Base-by-base conservation (phyloP, 2,888 invertebrate species). In the Hypomecis atomaria region DNA sequence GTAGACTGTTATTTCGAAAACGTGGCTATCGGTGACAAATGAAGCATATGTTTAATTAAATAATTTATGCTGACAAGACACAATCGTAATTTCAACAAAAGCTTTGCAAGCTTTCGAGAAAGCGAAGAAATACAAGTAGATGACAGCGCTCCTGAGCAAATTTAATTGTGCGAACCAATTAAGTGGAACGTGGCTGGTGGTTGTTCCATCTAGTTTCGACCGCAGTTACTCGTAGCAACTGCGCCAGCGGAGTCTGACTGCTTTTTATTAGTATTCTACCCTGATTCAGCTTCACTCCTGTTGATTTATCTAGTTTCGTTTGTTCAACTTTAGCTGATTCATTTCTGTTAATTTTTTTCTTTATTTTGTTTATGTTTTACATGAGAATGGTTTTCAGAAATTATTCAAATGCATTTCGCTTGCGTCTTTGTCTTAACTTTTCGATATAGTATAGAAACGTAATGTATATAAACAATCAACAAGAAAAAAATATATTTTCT, bases 71-170 rank as follows among this genome's bases (percentile, higher is more conserved):
- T 23, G 43, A 43, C 11, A 5, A 11, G 6, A 5, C 49, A 40
- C 11, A 33, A 23, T 23, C 33, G 9, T 54, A 36, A 34, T 55
- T 44, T 13, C 8, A 55, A 49, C 37, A 60, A 54, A 48, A 56
- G 55, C 55, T 45, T 56, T 45, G 10, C 11, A 33, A 33, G 6
- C 33, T 34, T 13, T 38, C 33, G 33, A 4, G 33, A 23, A 52
- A 45, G 7, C 34, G 71, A 73, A 72, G 75, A 42, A 37, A 63
- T 58, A 23, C 23, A 23, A 23, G 23, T 23, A 38, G 49, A 58
- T 43, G 48, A 49, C 43, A 43, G 54, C 5, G 48, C 52, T 11
- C 38, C 59, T 49, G 47, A 62, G 44, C 53, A 47, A 23, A 54
- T 53, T 56, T 53, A 48, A 58, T 38, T 54, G 42, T 53, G 40